Evolutionary conservation across 2,113 vertebrate species (phyloP).

Genomic region (Mus musculus): GRCm39 chr9:74943001-74943500

Average conservation of each 20-base stretch:
- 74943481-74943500: background rate
- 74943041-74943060: background rate
- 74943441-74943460: background rate
- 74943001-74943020: conserved; percentile 4
- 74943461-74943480: background rate
- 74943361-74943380: background rate
- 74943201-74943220: background rate
- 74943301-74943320: background rate
- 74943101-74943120: background rate
- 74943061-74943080: background rate
- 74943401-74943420: background rate
- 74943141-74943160: background rate
- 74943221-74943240: background rate
- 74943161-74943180: background rate
- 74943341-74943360: background rate
- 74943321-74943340: background rate
- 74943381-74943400: background rate
- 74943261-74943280: background rate
- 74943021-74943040: background rate
- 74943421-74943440: background rate
- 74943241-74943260: no score
- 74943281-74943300: conserved; percentile 2
- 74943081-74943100: background rate
- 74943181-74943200: background rate
- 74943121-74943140: background rate